Percentiles rank a stretch among this genome's conserved stretches.
Evolutionary conservation across 2,888 invertebrate genomes (phyloP).

Genomic region (Heliconius aoede): DNA sequence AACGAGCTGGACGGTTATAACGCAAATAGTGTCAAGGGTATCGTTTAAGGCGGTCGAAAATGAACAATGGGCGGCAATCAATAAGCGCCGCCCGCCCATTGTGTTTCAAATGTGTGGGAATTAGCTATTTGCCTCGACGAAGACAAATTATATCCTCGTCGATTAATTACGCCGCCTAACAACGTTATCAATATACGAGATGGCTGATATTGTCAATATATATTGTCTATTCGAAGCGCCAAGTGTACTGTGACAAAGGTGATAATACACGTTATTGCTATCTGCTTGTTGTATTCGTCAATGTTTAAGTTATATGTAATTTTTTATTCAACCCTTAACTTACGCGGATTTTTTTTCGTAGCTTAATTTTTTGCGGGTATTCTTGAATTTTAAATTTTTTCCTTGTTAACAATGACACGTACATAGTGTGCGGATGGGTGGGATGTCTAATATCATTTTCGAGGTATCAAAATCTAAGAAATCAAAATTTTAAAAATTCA

Average conservation of each 20-base stretch:
- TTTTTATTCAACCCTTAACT: not conserved
- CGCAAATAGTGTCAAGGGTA: constrained; percentile 73
- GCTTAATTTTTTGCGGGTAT: too few relatives aligned
- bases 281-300: too few relatives aligned
- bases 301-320: not conserved
- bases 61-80: constrained; percentile 81
- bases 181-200: constrained; percentile 59
- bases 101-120: constrained; percentile 81
- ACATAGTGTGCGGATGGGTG: too few relatives aligned
- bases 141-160: constrained; percentile 80
- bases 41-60: constrained; percentile 74
- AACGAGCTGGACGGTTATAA: constrained; percentile 55
- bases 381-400: too few relatives aligned
- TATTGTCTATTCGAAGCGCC: constrained; percentile 27
- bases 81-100: constrained; percentile 76
- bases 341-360: too few relatives aligned
- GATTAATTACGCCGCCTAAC: constrained; percentile 81
- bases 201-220: constrained; percentile 46
- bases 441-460: too few relatives aligned
- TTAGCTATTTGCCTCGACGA: constrained; percentile 82
- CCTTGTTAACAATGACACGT: too few relatives aligned
- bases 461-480: too few relatives aligned
- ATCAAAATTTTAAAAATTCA: too few relatives aligned
- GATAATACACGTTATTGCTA: too few relatives aligned
- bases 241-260: constrained; percentile 30